Percentiles rank a stretch among this genome's conserved stretches.
Evolutionary conservation across 2,113 vertebrate species (phyloP).

Genomic region (Oostethus manadensis): DNA sequence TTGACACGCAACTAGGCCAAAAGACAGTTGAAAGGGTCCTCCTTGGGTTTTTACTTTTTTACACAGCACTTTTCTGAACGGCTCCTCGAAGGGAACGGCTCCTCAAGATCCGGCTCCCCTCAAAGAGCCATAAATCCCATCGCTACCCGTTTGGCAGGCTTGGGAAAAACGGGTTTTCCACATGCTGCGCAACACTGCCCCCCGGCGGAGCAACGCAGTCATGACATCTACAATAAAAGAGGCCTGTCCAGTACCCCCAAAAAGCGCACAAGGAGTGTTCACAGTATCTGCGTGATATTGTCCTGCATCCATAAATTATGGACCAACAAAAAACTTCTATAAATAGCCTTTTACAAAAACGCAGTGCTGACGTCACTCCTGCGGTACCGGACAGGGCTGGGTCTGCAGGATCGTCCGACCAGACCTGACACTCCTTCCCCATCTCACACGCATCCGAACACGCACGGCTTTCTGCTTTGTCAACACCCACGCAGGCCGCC

Average conservation of each 20-base stretch:
- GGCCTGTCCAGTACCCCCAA: not conserved
- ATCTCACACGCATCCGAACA: not conserved
- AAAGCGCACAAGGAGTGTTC: not conserved
- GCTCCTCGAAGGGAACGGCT: too few relatives aligned
- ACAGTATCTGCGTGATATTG: not conserved
- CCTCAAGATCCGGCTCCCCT: too few relatives aligned
- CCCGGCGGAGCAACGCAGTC: constrained; percentile 12
- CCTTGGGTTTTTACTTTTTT: too few relatives aligned
- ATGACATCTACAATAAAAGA: not conserved
- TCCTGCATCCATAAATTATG: too few relatives aligned
- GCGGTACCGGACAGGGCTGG: constrained; percentile 45
- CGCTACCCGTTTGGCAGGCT: too few relatives aligned
- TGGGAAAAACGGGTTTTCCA: not conserved
- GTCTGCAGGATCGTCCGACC: constrained; percentile 5
- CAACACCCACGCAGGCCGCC: rapidly evolving
- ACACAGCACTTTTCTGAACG: too few relatives aligned
- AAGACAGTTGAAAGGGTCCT: too few relatives aligned
- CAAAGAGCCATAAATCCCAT: too few relatives aligned
- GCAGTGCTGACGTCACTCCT: constrained; percentile 49
- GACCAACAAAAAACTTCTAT: not conserved
- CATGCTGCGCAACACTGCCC: constrained; percentile 30
- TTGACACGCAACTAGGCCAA: too few relatives aligned
- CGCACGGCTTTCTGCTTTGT: not conserved
- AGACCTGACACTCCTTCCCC: constrained; percentile 2
- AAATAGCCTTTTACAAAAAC: not conserved